These are phyloP conservation scores for Conopomorpha cramerella DNA, from an alignment of 1,140 invertebrate genomes.

Conservation along the genomic window DNA sequence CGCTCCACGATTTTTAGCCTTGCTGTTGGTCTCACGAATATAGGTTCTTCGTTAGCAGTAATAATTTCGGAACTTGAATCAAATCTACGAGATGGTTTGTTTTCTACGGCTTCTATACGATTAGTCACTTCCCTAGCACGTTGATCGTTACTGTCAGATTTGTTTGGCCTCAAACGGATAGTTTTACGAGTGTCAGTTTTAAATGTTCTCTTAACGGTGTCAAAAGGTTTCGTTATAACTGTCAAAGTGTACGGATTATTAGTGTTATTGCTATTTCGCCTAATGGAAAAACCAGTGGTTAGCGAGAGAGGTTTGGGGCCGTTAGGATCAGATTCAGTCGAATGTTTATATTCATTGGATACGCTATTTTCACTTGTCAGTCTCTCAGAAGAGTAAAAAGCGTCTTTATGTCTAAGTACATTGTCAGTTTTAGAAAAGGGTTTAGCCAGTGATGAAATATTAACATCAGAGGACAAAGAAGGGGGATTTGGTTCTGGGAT, in stretches of 20 bases:
- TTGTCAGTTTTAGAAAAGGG: slow-evolving; percentile 52
- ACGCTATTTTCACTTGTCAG: too few species aligned
- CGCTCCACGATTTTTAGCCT: slow-evolving; percentile 7
- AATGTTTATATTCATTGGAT: too few species aligned
- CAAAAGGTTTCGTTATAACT: slow-evolving; percentile 28
- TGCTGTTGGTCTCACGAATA: slow-evolving; percentile 9
- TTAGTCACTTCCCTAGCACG: slow-evolving; percentile 11
- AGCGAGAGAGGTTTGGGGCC: slow-evolving; percentile 42
- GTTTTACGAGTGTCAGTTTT: too few species aligned
- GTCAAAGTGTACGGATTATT: slow-evolving; percentile 50
- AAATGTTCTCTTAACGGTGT: slow-evolving; percentile 17
- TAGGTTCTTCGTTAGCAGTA: slow-evolving; percentile 16
- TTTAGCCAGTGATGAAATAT: slow-evolving; percentile 47
- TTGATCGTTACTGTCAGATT: slow-evolving; percentile 11
- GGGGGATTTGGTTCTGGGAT: slow-evolving; percentile 26
- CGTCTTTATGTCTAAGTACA: slow-evolving; percentile 24
- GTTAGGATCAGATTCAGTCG: slow-evolving; percentile 13
- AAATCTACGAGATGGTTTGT: slow-evolving; percentile 12
- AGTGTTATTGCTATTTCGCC: slow-evolving; percentile 37
- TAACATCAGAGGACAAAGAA: slow-evolving; percentile 27
- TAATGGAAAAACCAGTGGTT: slow-evolving; percentile 53
- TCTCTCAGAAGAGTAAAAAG: slow-evolving; percentile 27
- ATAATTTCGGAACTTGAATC: slow-evolving; percentile 12
- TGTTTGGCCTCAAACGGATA: too few species aligned
- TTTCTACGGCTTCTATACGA: slow-evolving; percentile 6